Evolutionary conservation across 2,113 vertebrate genomes (phyloP), one percentile per base, ranked within the genome.

Genomic region (Eonycteris spelaea): DNA sequence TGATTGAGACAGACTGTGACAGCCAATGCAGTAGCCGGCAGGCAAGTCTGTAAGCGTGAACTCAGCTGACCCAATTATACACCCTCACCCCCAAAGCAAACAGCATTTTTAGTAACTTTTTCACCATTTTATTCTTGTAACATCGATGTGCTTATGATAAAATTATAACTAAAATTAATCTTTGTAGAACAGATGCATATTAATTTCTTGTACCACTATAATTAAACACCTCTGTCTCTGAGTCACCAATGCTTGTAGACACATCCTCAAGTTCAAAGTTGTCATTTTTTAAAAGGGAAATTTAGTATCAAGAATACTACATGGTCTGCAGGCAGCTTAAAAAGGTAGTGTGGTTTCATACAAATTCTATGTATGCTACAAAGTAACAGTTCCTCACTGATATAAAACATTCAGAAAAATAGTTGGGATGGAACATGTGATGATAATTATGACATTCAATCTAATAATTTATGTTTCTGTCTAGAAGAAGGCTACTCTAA

Each of bases 1-100:
- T 98, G 98, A 98, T 84, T 97, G 96, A 98, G 97, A 98, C 96
- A 97, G 95, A 85, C 86, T 98, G 89, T 98, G 98, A 98, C 98
- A 98, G 98, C 94, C 95, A 97, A 94, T 45, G 33, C 97, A 92
- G 94, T 92, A 97, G 94, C 95, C 94, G 57, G 95, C 96, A 98
- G 98, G 97, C 89, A 89, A 91, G 98, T 97, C 96, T 98, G 98
- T 97, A 98, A 97, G 89, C 94, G 96, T 97, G 98, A 98, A 98
- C 91, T 86, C 86, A n/a, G 91, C 61, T 98, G 98, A 98, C 98
- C 98, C 98, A 98, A 97, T 98, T 98, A 91, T 48, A 96, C 90
- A 97, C 96, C 97, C 97, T 57, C 43, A 45, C 19, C 28, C 63
- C 78, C 97, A 97, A 95, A 96, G 95, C 96, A 97, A 97, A 97